Conservation (phyloP, 2,888 invertebrate genomes). For the Cyaniris semiargus region DNA sequence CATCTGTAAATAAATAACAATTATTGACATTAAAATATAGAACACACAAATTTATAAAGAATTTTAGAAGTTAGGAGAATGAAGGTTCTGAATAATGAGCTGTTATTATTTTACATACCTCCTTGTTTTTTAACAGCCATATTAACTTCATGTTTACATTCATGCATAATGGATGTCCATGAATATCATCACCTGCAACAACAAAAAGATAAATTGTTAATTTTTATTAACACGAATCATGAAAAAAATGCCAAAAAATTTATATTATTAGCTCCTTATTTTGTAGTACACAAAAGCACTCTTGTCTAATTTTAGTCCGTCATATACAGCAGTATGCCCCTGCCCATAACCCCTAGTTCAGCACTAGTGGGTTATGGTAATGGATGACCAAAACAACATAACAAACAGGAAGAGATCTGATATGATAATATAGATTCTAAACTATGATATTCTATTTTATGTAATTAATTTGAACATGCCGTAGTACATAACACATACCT, state of each 20-base stretch:
- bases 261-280: too few species aligned
- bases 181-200: neutral
- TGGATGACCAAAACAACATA: too few species aligned
- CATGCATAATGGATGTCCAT: neutral
- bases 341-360: too few species aligned
- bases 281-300: neutral
- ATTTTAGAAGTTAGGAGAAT: too few species aligned
- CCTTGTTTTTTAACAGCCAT: too few species aligned
- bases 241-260: neutral
- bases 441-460: too few species aligned
- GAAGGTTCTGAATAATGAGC: neutral
- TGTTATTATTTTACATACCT: neutral
- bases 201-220: neutral
- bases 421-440: too few species aligned
- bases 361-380: too few species aligned
- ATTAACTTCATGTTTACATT: conserved; percentile 7
- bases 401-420: too few species aligned
- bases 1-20: neutral
- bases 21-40: neutral
- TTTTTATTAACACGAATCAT: neutral
- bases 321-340: too few species aligned
- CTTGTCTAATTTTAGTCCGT: neutral
- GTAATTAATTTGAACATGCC: neutral
- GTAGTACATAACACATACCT: neutral
- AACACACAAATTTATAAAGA: too few species aligned